Conservation (phyloP, 2,888 invertebrate genomes). For the Leptothorax acervorum region DNA sequence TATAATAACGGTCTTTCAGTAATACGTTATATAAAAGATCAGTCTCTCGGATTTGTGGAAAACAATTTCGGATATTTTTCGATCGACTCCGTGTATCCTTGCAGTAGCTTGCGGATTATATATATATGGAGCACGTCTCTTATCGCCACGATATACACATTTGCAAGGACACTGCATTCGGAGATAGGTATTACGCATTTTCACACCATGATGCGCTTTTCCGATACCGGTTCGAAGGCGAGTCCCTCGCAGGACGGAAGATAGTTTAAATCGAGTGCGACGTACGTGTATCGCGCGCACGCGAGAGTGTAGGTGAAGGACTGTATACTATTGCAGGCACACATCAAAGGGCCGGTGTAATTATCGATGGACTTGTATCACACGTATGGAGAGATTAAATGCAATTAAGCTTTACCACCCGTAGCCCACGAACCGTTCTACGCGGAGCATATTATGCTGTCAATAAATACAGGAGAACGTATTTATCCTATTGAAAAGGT, state of each 20-base stretch:
- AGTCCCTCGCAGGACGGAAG: background rate
- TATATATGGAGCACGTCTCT: background rate
- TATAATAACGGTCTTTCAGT: background rate
- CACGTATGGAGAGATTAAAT: constrained; percentile 40
- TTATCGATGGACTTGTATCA: constrained; percentile 36
- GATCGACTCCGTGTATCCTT: background rate
- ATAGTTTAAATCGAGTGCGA: constrained; percentile 20
- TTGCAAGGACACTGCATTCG: background rate
- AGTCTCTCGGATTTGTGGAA: background rate
- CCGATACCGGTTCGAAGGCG: background rate
- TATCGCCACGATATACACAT: background rate
- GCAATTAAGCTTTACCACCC: constrained; percentile 40
- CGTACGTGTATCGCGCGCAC: background rate
- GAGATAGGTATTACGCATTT: constrained; percentile 25
- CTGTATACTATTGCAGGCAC: background rate
- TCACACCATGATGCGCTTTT: constrained; percentile 2
- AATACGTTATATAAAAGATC: background rate
- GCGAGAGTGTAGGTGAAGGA: background rate
- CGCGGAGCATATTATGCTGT: constrained; percentile 23
- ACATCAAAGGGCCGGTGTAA: constrained; percentile 35
- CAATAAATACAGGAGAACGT: constrained; percentile 12
- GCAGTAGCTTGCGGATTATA: background rate
- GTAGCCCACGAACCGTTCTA: constrained; percentile 14
- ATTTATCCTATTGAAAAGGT: constrained; percentile 22
- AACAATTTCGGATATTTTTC: background rate